Evolutionary conservation across 2,113 vertebrate genomes (phyloP).

Genomic region (Macroglossus sobrinus): DNA sequence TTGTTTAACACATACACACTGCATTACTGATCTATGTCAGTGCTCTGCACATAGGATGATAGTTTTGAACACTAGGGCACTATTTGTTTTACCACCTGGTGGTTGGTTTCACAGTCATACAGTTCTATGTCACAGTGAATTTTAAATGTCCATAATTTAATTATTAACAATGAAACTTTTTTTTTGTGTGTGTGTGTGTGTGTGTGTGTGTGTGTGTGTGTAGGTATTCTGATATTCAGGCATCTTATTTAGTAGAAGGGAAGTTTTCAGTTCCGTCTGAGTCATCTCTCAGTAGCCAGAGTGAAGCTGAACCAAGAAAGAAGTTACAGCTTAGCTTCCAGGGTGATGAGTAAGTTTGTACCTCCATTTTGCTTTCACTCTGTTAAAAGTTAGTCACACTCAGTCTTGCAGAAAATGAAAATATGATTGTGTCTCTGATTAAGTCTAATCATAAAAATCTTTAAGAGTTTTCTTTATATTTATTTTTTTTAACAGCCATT

Average conservation of each 20-base stretch:
- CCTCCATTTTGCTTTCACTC: neutral
- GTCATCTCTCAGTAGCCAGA: conserved; percentile 62
- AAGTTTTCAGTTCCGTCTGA: conserved; percentile 63
- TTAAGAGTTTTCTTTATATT: neutral
- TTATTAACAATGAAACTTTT: conserved; percentile 16
- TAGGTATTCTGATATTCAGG: conserved; percentile 84
- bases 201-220: conserved; percentile 75
- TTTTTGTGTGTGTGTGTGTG: conserved; percentile 76
- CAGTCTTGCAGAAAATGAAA: neutral
- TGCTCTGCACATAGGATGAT: neutral
- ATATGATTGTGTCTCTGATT: neutral
- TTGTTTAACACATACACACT: neutral
- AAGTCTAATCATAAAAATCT: neutral
- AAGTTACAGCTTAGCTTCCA: conserved; percentile 87
- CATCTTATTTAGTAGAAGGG: conserved; percentile 88
- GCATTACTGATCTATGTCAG: neutral
- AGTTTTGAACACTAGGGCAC: neutral
- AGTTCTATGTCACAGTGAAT: neutral
- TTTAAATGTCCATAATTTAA: conserved; percentile 37
- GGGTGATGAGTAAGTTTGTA: conserved; percentile 89
- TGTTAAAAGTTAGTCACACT: neutral
- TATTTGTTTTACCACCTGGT: neutral
- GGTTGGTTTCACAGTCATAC: neutral
- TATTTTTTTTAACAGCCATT: neutral
- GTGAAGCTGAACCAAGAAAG: conserved; percentile 73